Evolutionary conservation across 2,797 vertebrate genomes (phyloP).

Genomic region (Falco columbarius): DNA sequence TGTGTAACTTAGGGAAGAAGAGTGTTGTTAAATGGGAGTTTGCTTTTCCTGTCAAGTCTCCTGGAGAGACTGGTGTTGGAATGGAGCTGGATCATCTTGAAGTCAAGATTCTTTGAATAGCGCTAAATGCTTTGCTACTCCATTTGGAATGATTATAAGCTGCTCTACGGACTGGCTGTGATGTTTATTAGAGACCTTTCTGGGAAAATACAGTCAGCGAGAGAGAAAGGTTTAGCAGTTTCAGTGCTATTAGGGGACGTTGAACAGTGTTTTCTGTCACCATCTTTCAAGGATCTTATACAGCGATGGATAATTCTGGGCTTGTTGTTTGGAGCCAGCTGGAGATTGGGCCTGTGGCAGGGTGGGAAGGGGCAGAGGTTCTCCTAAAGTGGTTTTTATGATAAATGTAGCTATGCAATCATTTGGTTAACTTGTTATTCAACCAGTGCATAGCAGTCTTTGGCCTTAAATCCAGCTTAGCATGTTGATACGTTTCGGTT

Average conservation of each 20-base stretch:
- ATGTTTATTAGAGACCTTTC: background rate
- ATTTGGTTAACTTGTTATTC: slow-evolving; percentile 44
- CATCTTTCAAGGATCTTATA: background rate
- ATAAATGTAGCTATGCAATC: background rate
- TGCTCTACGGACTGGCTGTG: background rate
- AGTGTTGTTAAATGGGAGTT: background rate
- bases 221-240: background rate
- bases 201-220: background rate
- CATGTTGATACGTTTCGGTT: slow-evolving; percentile 25
- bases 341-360: background rate
- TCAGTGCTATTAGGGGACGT: background rate
- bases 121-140: background rate
- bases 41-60: background rate
- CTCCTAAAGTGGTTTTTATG: background rate
- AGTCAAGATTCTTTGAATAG: background rate
- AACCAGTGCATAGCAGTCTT: background rate
- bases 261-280: background rate
- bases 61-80: background rate
- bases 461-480: slow-evolving; percentile 56
- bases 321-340: background rate
- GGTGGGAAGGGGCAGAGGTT: background rate
- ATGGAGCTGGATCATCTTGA: background rate
- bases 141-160: background rate
- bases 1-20: background rate
- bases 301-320: background rate